Percentiles rank a stretch among this genome's conserved stretches.
Evolutionary conservation across 92 coral and sea anemone species (phyloP).

Genomic region (Anthopleura xanthogrammica): DNA sequence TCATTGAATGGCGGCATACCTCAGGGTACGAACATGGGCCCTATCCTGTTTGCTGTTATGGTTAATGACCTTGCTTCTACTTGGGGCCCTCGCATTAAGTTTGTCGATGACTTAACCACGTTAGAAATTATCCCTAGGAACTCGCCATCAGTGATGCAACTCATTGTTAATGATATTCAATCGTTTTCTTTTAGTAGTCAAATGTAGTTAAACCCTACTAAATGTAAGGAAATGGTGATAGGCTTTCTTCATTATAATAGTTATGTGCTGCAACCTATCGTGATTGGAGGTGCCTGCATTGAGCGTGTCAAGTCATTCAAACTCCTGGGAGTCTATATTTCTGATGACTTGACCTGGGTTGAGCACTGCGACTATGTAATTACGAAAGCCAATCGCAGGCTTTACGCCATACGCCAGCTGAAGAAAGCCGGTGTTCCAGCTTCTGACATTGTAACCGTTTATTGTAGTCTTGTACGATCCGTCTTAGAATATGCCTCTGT

Average conservation of each 20-base stretch:
- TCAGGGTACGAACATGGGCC: not conserved
- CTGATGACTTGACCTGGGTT: no score
- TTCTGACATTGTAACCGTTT: no score
- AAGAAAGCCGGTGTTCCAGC: no score
- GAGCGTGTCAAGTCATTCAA: no score
- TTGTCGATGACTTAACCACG: not conserved
- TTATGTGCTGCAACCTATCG: no score
- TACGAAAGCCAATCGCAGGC: no score
- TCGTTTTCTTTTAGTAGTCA: not conserved
- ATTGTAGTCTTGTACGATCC: no score
- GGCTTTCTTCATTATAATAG: not conserved
- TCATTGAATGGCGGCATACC: not conserved
- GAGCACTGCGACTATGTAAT: no score
- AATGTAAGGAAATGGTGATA: not conserved
- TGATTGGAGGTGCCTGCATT: no score
- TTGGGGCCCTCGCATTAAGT: not conserved
- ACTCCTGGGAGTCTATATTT: no score
- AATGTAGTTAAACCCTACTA: not conserved
- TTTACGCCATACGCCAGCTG: no score
- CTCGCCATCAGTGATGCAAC: not conserved
- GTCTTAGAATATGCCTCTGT: no score
- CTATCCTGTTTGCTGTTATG: not conserved
- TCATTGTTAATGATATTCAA: conserved; percentile 20
- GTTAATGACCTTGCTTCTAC: not conserved
- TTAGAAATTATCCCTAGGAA: conserved; percentile 18